phyloP scores from a whole-genome alignment of 2,888 invertebrate species.

The Candidula unifasciata region DNA sequence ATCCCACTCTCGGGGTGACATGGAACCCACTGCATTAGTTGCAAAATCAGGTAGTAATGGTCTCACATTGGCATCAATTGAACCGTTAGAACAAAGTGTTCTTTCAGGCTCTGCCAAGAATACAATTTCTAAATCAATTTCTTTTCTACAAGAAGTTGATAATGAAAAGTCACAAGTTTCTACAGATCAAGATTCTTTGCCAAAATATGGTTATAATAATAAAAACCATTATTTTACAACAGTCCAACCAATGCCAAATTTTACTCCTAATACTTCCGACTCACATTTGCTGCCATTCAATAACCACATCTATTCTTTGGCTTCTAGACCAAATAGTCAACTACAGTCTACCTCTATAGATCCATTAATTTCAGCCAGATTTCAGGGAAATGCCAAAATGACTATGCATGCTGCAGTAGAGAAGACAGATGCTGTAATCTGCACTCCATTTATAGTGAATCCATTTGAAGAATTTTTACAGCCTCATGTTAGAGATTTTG shows the following conservation, averaged over 20 bases:
- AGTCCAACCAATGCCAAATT: background rate
- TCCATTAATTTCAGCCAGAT: conserved; percentile 18
- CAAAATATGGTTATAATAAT: background rate
- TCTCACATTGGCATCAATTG: background rate
- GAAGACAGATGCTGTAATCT: conserved; percentile 44
- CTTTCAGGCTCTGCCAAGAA: background rate
- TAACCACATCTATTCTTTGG: background rate
- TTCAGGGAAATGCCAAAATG: background rate
- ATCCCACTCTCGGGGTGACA: background rate
- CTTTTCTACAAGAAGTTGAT: background rate
- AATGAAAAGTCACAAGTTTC: too few relatives aligned
- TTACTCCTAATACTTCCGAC: background rate
- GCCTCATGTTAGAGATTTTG: conserved; percentile 61
- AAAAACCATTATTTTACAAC: background rate
- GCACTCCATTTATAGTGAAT: conserved; percentile 70
- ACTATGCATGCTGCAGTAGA: background rate
- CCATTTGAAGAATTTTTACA: conserved; percentile 69
- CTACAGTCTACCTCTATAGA: background rate
- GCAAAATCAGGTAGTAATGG: background rate
- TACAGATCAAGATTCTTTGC: too few relatives aligned
- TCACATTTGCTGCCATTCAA: background rate
- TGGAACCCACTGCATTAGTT: background rate
- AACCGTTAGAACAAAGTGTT: background rate
- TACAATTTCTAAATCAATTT: conserved; percentile 10
- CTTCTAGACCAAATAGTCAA: background rate